A percentile compares a stretch with the other conserved stretches of the same genome.
phyloP scores from a whole-genome alignment of 2,888 invertebrate genomes.

The Protonemura montana region DNA sequence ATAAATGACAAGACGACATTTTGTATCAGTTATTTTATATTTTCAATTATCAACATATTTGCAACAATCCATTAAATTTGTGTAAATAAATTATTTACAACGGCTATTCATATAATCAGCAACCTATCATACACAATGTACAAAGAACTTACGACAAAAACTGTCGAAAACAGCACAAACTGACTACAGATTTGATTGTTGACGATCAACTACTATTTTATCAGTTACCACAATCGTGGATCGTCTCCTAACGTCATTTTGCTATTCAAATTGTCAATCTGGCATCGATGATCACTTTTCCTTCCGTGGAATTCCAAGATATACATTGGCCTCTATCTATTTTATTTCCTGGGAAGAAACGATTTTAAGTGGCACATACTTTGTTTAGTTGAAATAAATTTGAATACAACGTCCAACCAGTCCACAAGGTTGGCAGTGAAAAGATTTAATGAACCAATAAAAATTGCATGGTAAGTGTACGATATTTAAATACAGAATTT shows the following conservation, averaged over 20 bases:
- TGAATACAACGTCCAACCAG: neutral
- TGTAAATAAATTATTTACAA: conserved; percentile 12
- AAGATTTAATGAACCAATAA: neutral
- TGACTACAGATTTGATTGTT: neutral
- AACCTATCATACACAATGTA: conserved; percentile 7
- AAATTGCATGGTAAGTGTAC: neutral
- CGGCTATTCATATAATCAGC: neutral
- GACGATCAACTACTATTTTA: neutral
- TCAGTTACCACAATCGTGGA: neutral
- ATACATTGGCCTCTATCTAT: neutral
- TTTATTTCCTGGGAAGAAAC: conserved; percentile 7
- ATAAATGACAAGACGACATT: neutral
- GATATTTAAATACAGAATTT: neutral
- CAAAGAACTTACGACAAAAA: neutral
- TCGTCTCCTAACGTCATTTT: neutral
- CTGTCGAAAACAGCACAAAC: conserved; percentile 9
- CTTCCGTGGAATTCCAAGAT: neutral
- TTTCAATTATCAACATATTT: conserved; percentile 12
- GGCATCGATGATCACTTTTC: neutral
- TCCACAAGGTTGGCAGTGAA: neutral
- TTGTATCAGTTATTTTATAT: conserved; percentile 9
- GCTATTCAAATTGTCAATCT: neutral
- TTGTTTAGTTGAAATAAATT: neutral
- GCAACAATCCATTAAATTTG: conserved; percentile 12
- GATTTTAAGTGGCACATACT: neutral